A percentile compares a stretch with the other conserved stretches of the same genome.
phyloP scores from a whole-genome alignment of 2,113 vertebrate species.

The Brachypodius melanocephalos region DNA sequence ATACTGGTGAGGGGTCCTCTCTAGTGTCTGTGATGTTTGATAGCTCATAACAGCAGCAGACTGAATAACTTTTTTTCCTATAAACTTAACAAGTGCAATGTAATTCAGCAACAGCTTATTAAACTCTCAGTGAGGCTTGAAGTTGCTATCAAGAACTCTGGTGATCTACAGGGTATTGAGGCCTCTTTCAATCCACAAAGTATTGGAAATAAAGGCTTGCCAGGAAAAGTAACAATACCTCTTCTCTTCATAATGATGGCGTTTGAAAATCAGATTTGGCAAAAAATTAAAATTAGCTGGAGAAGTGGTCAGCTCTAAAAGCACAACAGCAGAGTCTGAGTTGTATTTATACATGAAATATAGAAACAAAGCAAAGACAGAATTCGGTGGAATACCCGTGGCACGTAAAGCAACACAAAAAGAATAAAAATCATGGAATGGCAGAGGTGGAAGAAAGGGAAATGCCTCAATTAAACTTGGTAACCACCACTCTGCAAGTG shows the following conservation, averaged over 20 bases:
- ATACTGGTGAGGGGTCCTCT: neutral
- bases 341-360: neutral
- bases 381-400: neutral
- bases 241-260: neutral
- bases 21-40: neutral
- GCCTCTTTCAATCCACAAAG: neutral
- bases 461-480: neutral
- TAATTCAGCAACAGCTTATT: constrained; percentile 29
- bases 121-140: neutral
- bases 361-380: neutral
- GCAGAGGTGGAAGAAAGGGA: neutral
- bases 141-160: neutral
- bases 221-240: neutral
- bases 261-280: neutral
- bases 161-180: neutral
- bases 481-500: neutral
- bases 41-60: neutral
- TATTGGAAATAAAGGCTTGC: neutral
- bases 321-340: neutral
- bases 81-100: neutral
- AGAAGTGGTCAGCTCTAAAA: neutral
- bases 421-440: neutral
- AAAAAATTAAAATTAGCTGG: neutral
- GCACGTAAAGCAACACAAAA: neutral
- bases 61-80: neutral